phyloP scores from a whole-genome alignment of 2,888 invertebrate genomes.

The Trachelus stipa region DNA sequence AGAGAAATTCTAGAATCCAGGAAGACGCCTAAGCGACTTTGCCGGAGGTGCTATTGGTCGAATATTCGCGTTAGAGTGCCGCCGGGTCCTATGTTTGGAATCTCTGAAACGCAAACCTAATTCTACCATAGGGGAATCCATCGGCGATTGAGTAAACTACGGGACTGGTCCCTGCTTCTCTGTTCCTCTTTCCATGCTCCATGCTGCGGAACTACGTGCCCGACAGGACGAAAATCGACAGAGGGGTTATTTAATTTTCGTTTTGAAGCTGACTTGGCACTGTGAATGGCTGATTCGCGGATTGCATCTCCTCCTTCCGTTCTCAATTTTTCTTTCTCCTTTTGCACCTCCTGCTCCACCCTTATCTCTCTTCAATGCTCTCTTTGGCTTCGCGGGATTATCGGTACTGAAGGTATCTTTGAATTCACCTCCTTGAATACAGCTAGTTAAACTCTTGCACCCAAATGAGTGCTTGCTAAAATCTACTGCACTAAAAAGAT shows the following conservation, averaged over 20 bases:
- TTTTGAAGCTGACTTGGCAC: conserved; percentile 50
- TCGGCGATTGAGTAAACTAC: conserved; percentile 38
- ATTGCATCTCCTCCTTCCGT: conserved; percentile 31
- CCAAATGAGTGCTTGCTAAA: neutral
- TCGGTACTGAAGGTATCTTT: neutral
- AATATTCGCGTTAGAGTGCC: neutral
- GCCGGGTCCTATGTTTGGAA: conserved; percentile 15
- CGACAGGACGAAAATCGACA: conserved; percentile 10
- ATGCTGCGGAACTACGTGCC: conserved; percentile 7
- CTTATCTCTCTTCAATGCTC: neutral
- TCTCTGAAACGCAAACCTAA: conserved; percentile 30
- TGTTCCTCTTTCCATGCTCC: neutral
- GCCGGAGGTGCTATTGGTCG: neutral
- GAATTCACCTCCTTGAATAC: neutral
- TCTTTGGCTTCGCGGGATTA: neutral
- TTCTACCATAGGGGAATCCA: conserved; percentile 33
- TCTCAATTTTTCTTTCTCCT: conserved; percentile 5
- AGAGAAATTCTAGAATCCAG: neutral
- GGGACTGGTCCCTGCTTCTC: neutral
- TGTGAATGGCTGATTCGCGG: conserved; percentile 44
- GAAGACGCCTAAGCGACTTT: neutral
- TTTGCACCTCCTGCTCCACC: conserved; percentile 1
- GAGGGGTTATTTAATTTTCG: conserved; percentile 56
- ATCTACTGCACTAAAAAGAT: neutral
- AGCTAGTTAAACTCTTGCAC: neutral